phyloP scores from a whole-genome alignment of 2,113 vertebrate species.

The Eptesicus fuscus region DNA sequence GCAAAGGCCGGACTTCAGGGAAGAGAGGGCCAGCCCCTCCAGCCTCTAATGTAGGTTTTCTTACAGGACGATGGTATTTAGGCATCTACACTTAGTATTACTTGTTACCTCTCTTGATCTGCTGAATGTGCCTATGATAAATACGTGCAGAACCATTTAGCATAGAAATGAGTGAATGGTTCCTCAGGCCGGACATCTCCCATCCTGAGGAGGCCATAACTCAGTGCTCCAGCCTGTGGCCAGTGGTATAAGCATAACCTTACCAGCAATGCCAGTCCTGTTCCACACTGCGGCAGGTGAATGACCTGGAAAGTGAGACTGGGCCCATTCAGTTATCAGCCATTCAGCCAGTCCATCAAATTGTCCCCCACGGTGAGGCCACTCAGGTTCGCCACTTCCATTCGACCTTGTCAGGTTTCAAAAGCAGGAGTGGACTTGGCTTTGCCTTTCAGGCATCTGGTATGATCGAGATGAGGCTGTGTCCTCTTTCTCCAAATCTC shows the following conservation, averaged over 20 bases:
- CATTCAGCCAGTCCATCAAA: rapidly evolving
- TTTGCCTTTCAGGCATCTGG: neutral
- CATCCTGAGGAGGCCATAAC: neutral
- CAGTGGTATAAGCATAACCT: rapidly evolving
- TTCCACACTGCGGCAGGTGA: rapidly evolving
- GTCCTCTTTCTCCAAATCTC: neutral
- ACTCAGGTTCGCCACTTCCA: neutral
- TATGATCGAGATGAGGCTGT: neutral
- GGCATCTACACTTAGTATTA: rapidly evolving
- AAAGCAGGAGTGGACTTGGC: neutral
- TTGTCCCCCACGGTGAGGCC: neutral
- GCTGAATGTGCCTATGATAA: neutral
- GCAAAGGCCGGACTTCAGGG: neutral
- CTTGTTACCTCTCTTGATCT: neutral
- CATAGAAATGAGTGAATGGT: neutral
- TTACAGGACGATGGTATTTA: rapidly evolving
- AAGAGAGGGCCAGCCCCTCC: neutral
- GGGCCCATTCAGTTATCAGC: neutral
- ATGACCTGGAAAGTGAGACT: neutral
- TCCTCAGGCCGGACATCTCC: neutral
- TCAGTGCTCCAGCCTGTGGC: neutral
- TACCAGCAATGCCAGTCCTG: rapidly evolving
- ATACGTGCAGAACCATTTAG: rapidly evolving
- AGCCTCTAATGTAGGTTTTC: neutral
- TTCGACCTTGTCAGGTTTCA: neutral